phyloP scores from a whole-genome alignment of 2,888 invertebrate genomes.

The Tromatobia lineatoria region DNA sequence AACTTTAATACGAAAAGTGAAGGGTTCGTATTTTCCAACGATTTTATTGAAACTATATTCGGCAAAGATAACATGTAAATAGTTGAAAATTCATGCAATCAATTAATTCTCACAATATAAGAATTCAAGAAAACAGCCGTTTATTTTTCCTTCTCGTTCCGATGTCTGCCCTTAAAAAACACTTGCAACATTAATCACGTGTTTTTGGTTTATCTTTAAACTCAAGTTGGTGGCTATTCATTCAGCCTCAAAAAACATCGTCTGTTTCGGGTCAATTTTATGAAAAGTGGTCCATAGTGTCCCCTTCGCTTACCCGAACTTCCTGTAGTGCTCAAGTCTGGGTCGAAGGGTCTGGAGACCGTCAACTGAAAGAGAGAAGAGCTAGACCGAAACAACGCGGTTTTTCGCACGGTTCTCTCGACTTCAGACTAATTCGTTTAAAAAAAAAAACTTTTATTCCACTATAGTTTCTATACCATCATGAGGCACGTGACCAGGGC shows the following conservation, averaged over 20 bases:
- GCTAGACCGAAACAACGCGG: conserved; percentile 13
- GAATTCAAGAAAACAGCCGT: background rate
- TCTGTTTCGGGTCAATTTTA: background rate
- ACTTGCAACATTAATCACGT: background rate
- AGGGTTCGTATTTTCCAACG: too few species aligned
- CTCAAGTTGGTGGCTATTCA: conserved; percentile 1
- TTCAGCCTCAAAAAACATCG: background rate
- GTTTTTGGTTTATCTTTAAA: conserved; percentile 1
- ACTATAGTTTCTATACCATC: background rate
- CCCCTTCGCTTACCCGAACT: background rate
- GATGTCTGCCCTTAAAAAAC: background rate
- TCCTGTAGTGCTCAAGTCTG: conserved; percentile 9
- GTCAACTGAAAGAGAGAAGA: conserved; percentile 23
- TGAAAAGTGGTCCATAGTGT: conserved; percentile 30
- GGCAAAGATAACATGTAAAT: too few species aligned
- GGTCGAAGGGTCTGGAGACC: conserved; percentile 28
- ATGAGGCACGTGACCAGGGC: conserved; percentile 34
- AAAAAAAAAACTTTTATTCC: conserved; percentile 20
- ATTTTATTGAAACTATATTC: too few species aligned
- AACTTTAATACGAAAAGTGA: too few species aligned
- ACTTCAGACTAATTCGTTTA: conserved; percentile 32
- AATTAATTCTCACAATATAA: too few species aligned
- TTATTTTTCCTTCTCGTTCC: background rate
- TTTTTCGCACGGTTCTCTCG: conserved; percentile 21
- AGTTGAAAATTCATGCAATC: too few species aligned